Conservation (phyloP, 2,888 invertebrate genomes). For the Leuctra nigra region DNA sequence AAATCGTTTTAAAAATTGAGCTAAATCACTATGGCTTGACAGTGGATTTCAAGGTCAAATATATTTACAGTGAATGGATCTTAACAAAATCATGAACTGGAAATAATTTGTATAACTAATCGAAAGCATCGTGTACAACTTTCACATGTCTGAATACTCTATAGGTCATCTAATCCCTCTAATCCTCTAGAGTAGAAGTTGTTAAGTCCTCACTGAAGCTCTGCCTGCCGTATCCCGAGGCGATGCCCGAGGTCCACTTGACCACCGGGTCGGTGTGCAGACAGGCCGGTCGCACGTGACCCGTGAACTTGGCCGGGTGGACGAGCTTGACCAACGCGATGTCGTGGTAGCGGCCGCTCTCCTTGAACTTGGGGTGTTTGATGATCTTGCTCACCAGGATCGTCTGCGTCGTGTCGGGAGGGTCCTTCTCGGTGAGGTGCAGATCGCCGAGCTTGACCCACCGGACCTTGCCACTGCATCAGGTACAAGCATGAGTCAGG, state of each 20-base stretch:
- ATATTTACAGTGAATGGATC: no score
- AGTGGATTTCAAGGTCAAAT: no score
- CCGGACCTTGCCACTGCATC: conserved; percentile 22
- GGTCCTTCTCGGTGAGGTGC: conserved; percentile 5
- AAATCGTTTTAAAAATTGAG: no score
- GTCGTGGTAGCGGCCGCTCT: conserved; percentile 54
- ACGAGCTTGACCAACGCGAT: conserved; percentile 56
- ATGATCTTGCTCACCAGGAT: conserved; percentile 40
- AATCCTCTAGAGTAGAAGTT: no score
- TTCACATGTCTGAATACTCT: no score
- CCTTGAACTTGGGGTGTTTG: conserved; percentile 50
- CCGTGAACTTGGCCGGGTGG: conserved; percentile 43
- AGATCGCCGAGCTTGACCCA: conserved; percentile 24
- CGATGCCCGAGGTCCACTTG: conserved; percentile 17
- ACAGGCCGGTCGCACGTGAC: conserved; percentile 56
- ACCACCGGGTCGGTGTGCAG: conserved; percentile 36
- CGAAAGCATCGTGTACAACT: no score
- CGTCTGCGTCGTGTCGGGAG: conserved; percentile 16
- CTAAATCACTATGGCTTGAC: no score
- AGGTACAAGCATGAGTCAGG: no score
- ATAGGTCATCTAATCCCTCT: no score
- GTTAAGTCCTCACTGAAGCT: no score
- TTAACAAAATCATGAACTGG: no score
- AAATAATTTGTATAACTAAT: no score
- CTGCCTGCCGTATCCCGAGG: conserved; percentile 23